phyloP scores from a whole-genome alignment of 1,140 invertebrate species.

The Drosophila willistoni region DNA sequence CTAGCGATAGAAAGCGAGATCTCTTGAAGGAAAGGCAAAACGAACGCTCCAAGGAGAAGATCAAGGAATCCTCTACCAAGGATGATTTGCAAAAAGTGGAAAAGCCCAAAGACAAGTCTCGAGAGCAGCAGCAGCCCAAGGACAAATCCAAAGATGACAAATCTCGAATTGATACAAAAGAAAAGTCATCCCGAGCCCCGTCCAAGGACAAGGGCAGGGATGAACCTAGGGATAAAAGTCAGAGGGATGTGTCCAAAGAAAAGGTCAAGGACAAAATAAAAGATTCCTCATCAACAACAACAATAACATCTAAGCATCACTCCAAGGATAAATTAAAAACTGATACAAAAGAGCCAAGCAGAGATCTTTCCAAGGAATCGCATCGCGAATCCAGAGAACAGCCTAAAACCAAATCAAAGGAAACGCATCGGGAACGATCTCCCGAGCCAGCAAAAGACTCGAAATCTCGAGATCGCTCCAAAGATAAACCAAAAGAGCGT shows the following conservation, averaged over 20 bases:
- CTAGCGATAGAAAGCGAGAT: background rate
- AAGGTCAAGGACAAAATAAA: background rate
- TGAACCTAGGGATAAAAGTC: background rate
- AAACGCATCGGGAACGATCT: constrained; percentile 4
- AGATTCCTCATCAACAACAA: constrained; percentile 7
- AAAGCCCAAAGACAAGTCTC: background rate
- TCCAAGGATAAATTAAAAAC: background rate
- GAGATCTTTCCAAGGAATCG: constrained; percentile 14
- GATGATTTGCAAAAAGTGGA: background rate
- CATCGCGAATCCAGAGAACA: background rate
- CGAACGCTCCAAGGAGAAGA: constrained; percentile 3
- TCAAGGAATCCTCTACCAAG: background rate
- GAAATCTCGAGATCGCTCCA: background rate
- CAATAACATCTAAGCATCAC: background rate
- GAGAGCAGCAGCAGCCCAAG: constrained; percentile 5
- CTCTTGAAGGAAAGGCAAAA: background rate
- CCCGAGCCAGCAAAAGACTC: background rate
- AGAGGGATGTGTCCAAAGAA: background rate
- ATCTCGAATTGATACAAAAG: constrained; percentile 8
- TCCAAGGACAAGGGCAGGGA: constrained; percentile 19
- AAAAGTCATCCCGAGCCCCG: constrained; percentile 5
- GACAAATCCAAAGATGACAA: constrained; percentile 15
- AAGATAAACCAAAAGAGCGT: background rate
- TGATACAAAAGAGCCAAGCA: background rate
- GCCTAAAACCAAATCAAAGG: background rate